Evolutionary conservation across 2,888 invertebrate species (phyloP), one percentile per base, ranked within the genome.

Genomic region (Priocnemis perturbator): DNA sequence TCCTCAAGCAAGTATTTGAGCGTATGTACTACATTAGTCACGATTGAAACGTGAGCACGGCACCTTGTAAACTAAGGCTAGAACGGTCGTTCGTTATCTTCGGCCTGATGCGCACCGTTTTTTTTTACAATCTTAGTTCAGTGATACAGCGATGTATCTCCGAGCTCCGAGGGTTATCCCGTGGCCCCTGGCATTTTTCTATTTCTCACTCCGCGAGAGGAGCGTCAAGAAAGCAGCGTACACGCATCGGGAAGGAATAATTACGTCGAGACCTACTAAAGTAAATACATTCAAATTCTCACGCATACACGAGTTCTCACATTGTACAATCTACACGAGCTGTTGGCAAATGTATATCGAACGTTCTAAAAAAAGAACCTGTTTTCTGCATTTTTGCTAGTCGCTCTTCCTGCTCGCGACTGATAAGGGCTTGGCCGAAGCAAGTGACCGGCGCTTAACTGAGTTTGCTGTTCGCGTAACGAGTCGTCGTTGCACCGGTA

Each of bases 241-340:
- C 11, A 11, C 3, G 7, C 7, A 11, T 37, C 11, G 7, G 11
- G 11, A 37, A 37, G 37, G 37, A 37, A 37, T 37, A 37, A 1
- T 37, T 9, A 9, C 14, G 14, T 11, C n/a, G n/a, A 11, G 37
- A 3, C 11, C 37, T 37, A 9, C 37, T 26, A 52, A 47, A 17
- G 62, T 26, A 52, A 47, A 17, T 59, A 57, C 65, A 55, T 74
- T 61, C 48, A 26, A 44, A 66, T 55, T 68, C 69, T 37, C 21
- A 45, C 30, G 19, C 56, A 44, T 71, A 57, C 76, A 73, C 48
- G 53, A 69, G 71, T 66, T 74, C 71, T 59, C 61, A 59, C 56
- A 66, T 71, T 71, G 71, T 65, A 67, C 67, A 73, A 73, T 57
- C 55, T 53, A 30, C 26, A 17, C 5, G 47, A 20, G 59, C 60